phyloP scores from a whole-genome alignment of 2,797 vertebrate species.

The Sebastes itinus region DNA sequence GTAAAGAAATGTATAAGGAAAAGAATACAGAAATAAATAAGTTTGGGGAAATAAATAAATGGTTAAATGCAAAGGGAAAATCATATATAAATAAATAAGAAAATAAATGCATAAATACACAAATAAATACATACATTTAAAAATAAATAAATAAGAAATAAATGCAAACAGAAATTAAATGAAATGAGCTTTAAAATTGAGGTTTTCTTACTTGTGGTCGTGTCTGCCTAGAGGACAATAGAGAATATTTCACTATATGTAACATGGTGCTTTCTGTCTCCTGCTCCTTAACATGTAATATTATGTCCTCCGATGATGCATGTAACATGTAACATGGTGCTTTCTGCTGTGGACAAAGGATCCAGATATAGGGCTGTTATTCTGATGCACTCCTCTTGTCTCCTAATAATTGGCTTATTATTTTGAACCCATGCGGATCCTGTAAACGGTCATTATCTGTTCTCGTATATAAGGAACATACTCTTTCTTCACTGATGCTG shows the following conservation, averaged over 20 bases:
- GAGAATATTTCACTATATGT: not conserved
- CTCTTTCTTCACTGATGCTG: not conserved
- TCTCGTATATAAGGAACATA: not conserved
- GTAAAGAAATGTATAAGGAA: too few species aligned
- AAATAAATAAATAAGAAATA: too few species aligned
- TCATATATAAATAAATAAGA: too few species aligned
- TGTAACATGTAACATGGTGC: not conserved
- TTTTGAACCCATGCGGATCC: not conserved
- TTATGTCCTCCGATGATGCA: not conserved
- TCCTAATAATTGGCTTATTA: not conserved
- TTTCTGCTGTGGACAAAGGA: not conserved
- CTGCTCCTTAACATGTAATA: not conserved
- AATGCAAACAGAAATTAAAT: too few species aligned
- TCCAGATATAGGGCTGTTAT: not conserved
- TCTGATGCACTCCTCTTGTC: not conserved
- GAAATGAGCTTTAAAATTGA: too few species aligned
- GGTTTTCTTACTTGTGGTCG: too few species aligned
- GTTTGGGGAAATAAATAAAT: too few species aligned
- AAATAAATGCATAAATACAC: too few species aligned
- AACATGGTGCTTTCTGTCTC: not conserved
- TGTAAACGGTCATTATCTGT: not conserved
- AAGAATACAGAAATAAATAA: too few species aligned
- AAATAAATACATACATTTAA: too few species aligned
- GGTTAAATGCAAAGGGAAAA: too few species aligned
- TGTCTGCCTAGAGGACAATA: not conserved